A percentile compares a stretch with the other conserved stretches of the same genome.
phyloP scores from a whole-genome alignment of 2,113 vertebrate genomes.

The Ivindomyrus marchei region DNA sequence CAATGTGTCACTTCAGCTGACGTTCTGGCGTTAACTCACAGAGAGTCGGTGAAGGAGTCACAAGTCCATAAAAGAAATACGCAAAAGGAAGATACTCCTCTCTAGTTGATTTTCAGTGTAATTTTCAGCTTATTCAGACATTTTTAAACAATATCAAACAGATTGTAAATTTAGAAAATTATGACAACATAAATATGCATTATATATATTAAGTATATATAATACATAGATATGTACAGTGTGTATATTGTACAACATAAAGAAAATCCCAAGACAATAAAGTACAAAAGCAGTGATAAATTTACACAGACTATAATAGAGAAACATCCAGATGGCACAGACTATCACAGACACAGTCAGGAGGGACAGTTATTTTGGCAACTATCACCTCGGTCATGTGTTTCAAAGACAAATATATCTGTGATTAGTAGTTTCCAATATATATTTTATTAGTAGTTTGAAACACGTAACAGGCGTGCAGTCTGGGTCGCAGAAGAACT shows the following conservation, averaged over 20 bases:
- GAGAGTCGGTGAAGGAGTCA: conserved; percentile 34
- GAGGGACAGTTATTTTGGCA: conserved; percentile 63
- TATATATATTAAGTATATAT: conserved; percentile 44
- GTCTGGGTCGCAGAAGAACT: conserved; percentile 81
- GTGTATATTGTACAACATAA: conserved; percentile 51
- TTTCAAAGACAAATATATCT: conserved; percentile 65
- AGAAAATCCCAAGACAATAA: conserved; percentile 57
- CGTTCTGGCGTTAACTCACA: background rate
- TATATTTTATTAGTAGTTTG: conserved; percentile 56
- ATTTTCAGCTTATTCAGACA: background rate
- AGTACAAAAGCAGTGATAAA: conserved; percentile 61
- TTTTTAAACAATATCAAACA: conserved; percentile 38
- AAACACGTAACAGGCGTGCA: conserved; percentile 74
- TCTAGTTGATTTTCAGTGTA: background rate
- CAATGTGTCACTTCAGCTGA: background rate
- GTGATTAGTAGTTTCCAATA: conserved; percentile 51
- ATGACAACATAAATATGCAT: conserved; percentile 51
- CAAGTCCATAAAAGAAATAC: conserved; percentile 20
- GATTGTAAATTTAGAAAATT: conserved; percentile 45
- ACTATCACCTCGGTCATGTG: conserved; percentile 60
- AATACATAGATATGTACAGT: conserved; percentile 52
- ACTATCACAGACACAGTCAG: conserved; percentile 58
- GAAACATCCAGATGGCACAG: conserved; percentile 84
- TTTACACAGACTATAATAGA: conserved; percentile 74
- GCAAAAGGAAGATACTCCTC: background rate